A percentile compares a stretch with the other conserved stretches of the same genome.
phyloP scores from a whole-genome alignment of 1,140 invertebrate species.

The Lasioglossum albipes region DNA sequence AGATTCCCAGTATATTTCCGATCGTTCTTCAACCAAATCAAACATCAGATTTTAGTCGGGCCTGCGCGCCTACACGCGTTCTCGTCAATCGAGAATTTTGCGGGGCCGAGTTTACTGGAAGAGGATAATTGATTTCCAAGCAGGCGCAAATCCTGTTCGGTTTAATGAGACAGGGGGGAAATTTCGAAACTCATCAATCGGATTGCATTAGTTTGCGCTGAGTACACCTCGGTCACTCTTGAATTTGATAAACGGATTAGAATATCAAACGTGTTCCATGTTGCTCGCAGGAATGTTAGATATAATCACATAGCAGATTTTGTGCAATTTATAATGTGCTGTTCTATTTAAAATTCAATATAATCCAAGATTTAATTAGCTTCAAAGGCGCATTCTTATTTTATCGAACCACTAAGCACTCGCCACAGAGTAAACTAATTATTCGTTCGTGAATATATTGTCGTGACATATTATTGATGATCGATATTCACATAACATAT shows the following conservation, averaged over 20 bases:
- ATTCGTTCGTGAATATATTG: no score
- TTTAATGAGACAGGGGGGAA: background rate
- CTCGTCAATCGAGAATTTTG: slow-evolving; percentile 22
- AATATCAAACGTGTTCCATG: background rate
- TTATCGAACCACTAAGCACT: no score
- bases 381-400: no score
- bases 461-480: no score
- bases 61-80: background rate
- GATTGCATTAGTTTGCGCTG: background rate
- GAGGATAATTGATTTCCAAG: slow-evolving; percentile 14
- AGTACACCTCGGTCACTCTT: background rate
- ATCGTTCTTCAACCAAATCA: slow-evolving; percentile 21
- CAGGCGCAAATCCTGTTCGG: background rate
- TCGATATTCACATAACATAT: no score
- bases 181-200: background rate
- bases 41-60: background rate
- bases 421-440: no score
- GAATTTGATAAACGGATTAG: background rate
- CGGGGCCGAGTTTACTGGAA: background rate
- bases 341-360: no score
- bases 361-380: no score
- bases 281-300: background rate
- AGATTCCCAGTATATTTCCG: slow-evolving; percentile 12
- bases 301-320: background rate
- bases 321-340: no score